Percentiles rank a stretch among this genome's conserved stretches.
phyloP scores from a whole-genome alignment of 1,140 invertebrate genomes.

The Gonatopus flavifemur region DNA sequence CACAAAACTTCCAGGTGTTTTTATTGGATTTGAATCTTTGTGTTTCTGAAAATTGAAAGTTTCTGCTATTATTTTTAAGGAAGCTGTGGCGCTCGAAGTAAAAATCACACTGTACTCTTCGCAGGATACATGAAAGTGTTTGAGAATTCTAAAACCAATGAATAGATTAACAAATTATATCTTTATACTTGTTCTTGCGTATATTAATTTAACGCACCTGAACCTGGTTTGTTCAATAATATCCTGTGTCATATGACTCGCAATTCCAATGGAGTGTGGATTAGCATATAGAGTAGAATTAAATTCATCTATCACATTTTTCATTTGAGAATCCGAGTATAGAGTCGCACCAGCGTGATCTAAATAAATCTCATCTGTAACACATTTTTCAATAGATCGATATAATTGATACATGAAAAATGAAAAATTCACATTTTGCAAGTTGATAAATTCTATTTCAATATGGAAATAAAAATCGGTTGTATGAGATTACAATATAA shows the following conservation, averaged over 20 bases:
- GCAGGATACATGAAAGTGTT: conserved; percentile 79
- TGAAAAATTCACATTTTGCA: not conserved
- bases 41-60: conserved; percentile 68
- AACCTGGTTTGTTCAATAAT: conserved; percentile 78
- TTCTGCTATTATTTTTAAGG: conserved; percentile 83
- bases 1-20: conserved; percentile 66
- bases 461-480: not conserved
- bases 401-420: conserved; percentile 1
- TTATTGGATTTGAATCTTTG: conserved; percentile 23
- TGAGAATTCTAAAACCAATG: conserved; percentile 67
- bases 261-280: conserved; percentile 75
- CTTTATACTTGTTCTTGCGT: not conserved
- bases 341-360: conserved; percentile 89
- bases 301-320: conserved; percentile 68
- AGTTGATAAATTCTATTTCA: not conserved
- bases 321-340: conserved; percentile 76
- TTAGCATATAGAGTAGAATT: conserved; percentile 78
- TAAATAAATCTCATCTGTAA: conserved; percentile 75
- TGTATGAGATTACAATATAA: not conserved
- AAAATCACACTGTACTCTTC: conserved; percentile 88
- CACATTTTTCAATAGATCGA: not conserved
- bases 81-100: conserved; percentile 84
- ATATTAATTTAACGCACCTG: conserved; percentile 60
- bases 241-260: conserved; percentile 76
- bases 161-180: conserved; percentile 6